phyloP scores from a whole-genome alignment of 2,888 invertebrate species.

The Ischnura elegans region DNA sequence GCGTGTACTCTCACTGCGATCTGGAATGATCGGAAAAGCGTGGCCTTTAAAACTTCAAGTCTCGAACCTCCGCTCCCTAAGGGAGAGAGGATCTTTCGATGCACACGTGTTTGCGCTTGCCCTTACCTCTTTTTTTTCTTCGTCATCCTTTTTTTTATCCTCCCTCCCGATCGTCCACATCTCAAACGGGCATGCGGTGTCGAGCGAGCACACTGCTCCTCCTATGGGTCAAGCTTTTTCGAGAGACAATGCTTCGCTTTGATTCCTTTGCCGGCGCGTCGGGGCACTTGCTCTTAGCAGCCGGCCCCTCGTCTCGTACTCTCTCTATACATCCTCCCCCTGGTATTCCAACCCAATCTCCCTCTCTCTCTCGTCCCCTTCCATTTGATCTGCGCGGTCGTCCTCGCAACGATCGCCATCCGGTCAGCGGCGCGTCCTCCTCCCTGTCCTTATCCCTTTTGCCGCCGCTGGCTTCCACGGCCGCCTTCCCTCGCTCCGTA shows the following conservation, averaged over 20 bases:
- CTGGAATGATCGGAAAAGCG: too few species aligned
- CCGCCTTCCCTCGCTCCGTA: slow-evolving; percentile 10
- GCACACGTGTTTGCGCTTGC: background rate
- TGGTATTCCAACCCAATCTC: background rate
- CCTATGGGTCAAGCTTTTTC: background rate
- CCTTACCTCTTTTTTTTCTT: background rate
- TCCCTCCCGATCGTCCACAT: background rate
- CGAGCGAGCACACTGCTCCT: background rate
- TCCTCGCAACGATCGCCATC: background rate
- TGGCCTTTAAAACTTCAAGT: background rate
- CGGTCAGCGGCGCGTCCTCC: background rate
- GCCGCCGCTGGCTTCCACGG: background rate
- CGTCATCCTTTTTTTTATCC: background rate
- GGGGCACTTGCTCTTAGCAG: background rate
- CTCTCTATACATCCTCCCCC: background rate
- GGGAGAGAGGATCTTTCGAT: background rate
- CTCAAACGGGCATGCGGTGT: background rate
- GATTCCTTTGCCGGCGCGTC: background rate
- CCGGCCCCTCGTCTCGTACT: background rate
- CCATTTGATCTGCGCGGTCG: background rate
- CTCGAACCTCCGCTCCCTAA: background rate
- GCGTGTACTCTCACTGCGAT: too few species aligned
- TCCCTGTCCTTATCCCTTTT: slow-evolving; percentile 21
- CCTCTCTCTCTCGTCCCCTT: too few species aligned
- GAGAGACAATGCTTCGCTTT: slow-evolving; percentile 57